phyloP scores from a whole-genome alignment of 2,888 invertebrate species.

The Parnassius glacialis region DNA sequence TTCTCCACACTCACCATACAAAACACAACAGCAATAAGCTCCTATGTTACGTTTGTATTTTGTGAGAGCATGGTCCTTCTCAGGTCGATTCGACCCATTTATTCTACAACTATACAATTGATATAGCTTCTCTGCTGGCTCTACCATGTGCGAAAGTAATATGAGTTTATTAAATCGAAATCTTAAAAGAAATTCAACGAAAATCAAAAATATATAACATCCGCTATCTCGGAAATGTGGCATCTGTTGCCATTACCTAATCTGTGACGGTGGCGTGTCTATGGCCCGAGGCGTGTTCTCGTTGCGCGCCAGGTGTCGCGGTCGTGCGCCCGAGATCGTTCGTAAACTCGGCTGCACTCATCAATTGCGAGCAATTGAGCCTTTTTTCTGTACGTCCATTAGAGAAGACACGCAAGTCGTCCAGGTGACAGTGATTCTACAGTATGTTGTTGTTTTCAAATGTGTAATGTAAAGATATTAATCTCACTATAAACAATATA shows the following conservation, averaged over 20 bases:
- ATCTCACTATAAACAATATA: too few relatives aligned
- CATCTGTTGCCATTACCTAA: slow-evolving; percentile 19
- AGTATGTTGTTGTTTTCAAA: slow-evolving; percentile 35
- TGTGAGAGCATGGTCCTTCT: too few relatives aligned
- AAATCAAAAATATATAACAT: too few relatives aligned
- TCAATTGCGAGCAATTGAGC: slow-evolving; percentile 70
- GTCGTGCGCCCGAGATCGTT: slow-evolving; percentile 62
- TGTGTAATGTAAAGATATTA: neutral
- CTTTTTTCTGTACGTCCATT: slow-evolving; percentile 70
- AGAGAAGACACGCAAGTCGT: slow-evolving; percentile 63
- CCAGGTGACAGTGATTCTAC: slow-evolving; percentile 46
- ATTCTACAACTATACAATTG: too few relatives aligned
- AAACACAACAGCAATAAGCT: too few relatives aligned
- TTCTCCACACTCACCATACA: too few relatives aligned
- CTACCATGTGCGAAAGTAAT: too few relatives aligned
- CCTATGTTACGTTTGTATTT: too few relatives aligned
- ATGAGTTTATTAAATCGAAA: too few relatives aligned
- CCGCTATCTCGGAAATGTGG: neutral
- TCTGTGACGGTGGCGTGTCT: slow-evolving; percentile 29
- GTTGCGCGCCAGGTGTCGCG: slow-evolving; percentile 59
- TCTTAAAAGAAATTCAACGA: too few relatives aligned
- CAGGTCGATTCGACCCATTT: too few relatives aligned
- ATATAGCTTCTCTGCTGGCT: too few relatives aligned
- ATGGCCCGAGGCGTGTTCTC: slow-evolving; percentile 44
- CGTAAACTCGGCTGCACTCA: slow-evolving; percentile 57